Base-by-base conservation (phyloP, 2,797 vertebrate genomes). In the Lophura swinhoii region DNA sequence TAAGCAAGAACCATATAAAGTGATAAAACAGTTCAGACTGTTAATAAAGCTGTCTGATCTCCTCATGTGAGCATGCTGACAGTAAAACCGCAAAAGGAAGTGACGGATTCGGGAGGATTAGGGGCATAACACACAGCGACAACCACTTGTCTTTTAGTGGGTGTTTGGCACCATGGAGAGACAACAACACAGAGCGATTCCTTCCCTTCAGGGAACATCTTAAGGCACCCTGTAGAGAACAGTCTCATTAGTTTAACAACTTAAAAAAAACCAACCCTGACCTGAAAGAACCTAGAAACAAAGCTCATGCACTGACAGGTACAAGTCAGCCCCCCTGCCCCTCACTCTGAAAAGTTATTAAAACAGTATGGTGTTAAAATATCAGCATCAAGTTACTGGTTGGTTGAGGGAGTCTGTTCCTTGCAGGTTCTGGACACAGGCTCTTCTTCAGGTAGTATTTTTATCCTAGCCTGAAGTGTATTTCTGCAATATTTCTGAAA, bases 21-120 rank as follows among this genome's bases (percentile, higher is more conserved):
- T 39, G 59, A 91, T 59, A 87, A 91, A 87, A 70, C 64, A 66
- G 53, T 76, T 73, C 59, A 92, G 49, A 48, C 35, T 69, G n/a
- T 55, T 91, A 87, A 85, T 80, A 77, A 87, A 89, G 67, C 43
- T 70, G 44, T 29, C 73, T 41, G 31, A 72, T 83, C n/a, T 75
- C 29, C 26, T 39, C 56, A 29, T 58, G 69, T 28, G 33, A 79
- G 41, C 11, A 7, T 21, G 39, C 35, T 53, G 33, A 71, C 2
- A 1, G 51, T 60, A 83, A 95, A 58, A 33, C 68, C 66, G 71
- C 44, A 83, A 76, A 87, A 95, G 55, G 70, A 93, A 60, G 26
- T 33, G 78, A 84, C 26, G 39, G 28, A 58, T 66, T 59, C 59
- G 49, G 44, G 24, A 88, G 43, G 39, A 56, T 62, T 60, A 67